Evolutionary conservation across 2,888 invertebrate species (phyloP).

Genomic region (Coelinius sp.): DNA sequence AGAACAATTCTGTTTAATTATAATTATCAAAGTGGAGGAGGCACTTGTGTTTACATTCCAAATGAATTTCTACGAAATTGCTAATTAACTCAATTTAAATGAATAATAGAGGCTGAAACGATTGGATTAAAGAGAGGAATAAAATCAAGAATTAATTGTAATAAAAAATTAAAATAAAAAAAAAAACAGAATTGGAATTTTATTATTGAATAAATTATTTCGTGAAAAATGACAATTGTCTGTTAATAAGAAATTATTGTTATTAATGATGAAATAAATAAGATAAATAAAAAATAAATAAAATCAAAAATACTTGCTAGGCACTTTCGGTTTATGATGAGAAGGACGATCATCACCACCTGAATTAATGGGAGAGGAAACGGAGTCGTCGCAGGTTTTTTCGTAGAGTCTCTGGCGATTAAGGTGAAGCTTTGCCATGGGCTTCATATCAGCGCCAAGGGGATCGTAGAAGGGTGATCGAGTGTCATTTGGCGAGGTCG

Average conservation of each 20-base stretch:
- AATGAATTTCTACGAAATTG: neutral
- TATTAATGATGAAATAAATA: conserved; percentile 39
- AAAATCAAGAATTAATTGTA: too few relatives aligned
- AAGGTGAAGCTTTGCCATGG: conserved; percentile 88
- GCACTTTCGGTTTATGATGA: conserved; percentile 76
- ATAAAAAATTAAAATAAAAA: too few relatives aligned
- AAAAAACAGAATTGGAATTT: too few relatives aligned
- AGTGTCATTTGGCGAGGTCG: conserved; percentile 91
- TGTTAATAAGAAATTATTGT: conserved; percentile 38
- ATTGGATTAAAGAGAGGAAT: neutral
- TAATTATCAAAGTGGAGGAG: neutral
- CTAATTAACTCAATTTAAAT: neutral
- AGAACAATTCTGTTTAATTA: neutral
- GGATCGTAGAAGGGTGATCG: conserved; percentile 93
- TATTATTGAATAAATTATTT: too few relatives aligned
- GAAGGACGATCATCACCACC: conserved; percentile 77
- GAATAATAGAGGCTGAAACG: neutral
- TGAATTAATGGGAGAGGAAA: conserved; percentile 69
- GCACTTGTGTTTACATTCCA: neutral
- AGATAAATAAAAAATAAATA: neutral
- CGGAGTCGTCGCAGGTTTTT: conserved; percentile 80
- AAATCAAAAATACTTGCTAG: conserved; percentile 75
- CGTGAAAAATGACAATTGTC: neutral
- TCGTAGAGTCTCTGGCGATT: conserved; percentile 82
- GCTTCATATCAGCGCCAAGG: conserved; percentile 78